A percentile compares a stretch with the other conserved stretches of the same genome.
phyloP scores from a whole-genome alignment of 2,113 vertebrate genomes.

The Etheostoma cragini region DNA sequence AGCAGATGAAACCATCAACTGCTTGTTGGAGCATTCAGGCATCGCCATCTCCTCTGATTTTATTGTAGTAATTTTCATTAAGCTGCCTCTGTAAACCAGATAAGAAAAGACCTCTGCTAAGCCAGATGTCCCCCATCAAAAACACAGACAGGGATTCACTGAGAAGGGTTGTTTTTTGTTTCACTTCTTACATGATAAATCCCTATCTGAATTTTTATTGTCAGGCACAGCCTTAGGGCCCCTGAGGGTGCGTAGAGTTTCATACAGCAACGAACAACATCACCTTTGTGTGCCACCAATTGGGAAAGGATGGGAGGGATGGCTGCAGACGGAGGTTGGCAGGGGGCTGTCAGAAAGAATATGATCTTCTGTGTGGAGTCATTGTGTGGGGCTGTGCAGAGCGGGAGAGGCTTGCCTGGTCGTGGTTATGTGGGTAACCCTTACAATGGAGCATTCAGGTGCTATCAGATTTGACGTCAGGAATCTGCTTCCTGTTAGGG shows the following conservation, averaged over 20 bases:
- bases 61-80: conserved; percentile 51
- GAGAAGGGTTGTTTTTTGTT: not conserved
- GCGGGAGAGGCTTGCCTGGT: conserved; percentile 40
- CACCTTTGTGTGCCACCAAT: conserved; percentile 50
- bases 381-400: conserved; percentile 41
- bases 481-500: conserved; percentile 55
- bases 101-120: conserved; percentile 50
- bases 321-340: conserved; percentile 52
- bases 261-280: conserved; percentile 59
- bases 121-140: conserved; percentile 56
- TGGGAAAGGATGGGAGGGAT: conserved; percentile 38
- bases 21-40: conserved; percentile 23
- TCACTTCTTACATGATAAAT: conserved; percentile 32
- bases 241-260: conserved; percentile 47
- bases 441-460: conserved; percentile 60
- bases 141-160: conserved; percentile 22
- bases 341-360: conserved; percentile 59
- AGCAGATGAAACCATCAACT: conserved; percentile 29
- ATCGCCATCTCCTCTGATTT: conserved; percentile 36
- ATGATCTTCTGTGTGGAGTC: conserved; percentile 57
- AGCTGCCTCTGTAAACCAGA: conserved; percentile 37
- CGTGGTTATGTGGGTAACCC: conserved; percentile 20
- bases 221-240: conserved; percentile 41
- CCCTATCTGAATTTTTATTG: conserved; percentile 44
- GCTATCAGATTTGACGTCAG: conserved; percentile 57